Base-by-base conservation (phyloP, 2,888 invertebrate species). In the Polydesmus complanatus region DNA sequence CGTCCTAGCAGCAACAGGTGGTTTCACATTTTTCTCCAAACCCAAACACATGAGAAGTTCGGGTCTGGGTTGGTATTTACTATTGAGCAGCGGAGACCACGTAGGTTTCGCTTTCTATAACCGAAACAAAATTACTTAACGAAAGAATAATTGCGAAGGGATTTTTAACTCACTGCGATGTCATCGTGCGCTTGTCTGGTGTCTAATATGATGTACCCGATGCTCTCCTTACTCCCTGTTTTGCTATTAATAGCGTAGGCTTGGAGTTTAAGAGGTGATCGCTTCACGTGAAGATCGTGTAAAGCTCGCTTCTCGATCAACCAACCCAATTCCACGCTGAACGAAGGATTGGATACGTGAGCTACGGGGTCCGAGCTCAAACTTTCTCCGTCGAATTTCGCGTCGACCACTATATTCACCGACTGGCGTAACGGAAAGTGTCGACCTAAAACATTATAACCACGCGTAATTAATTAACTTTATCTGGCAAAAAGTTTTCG, bases 251-350 rank as follows among this genome's bases (percentile, higher is more conserved):
- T 66, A n/a, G 73, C 72, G 69, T 71, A 75, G 64, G 72, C 72
- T 63, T 73, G 73, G 19, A 75, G 69, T 64, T 75, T 75, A 27
- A 76, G 72, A 8, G 74, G 73, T 0, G 73, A 72, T 48, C 75
- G 66, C 64, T 76, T 74, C 52, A 75, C 66, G 19, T 74, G 64
- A 64, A 75, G 74, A 58, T 74, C 73, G 54, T 74, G 73, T 2
- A 76, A 67, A 8, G 69, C 69, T 63, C 74, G 75, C 62, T 71
- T 72, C 64, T 74, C 73, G 52, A 76, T 67, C 63, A 75, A 75
- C 76, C 76, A 76, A 2, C 75, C 76, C 58, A 76, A 67, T 65
- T 76, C 76, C 61, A 75, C 75, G 18, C 73, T 72, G 61, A 76
- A 70, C 62, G 73, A 70, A 25, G 75, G 74, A 19, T 56, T 65